These are phyloP conservation scores for Enteromius anoplus DNA, from an alignment of 2,797 vertebrate genomes.

Conservation along the genomic window DNA sequence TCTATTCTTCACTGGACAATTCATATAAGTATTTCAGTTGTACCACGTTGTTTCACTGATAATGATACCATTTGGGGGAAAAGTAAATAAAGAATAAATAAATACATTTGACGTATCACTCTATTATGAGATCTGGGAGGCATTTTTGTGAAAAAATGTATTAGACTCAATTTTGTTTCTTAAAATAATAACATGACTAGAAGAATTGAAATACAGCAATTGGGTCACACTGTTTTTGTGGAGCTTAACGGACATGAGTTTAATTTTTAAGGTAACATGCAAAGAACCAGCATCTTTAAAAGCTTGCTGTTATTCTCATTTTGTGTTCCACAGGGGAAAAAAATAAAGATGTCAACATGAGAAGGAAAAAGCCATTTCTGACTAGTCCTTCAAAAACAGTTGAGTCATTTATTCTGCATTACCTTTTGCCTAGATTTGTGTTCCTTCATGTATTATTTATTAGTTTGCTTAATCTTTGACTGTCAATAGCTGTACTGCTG, in stretches of 20 bases:
- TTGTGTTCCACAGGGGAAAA: not conserved
- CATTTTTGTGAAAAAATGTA: not conserved
- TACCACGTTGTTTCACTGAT: too few species aligned
- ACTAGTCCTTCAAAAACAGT: not conserved
- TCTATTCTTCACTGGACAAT: not conserved
- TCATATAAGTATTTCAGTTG: not conserved
- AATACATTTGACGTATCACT: too few species aligned
- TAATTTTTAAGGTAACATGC: not conserved
- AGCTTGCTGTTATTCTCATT: not conserved
- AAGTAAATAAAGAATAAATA: too few species aligned
- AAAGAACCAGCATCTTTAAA: not conserved
- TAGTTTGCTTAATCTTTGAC: conserved; percentile 44
- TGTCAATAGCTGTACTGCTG: conserved; percentile 17
- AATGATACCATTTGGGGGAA: too few species aligned
- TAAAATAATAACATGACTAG: not conserved
- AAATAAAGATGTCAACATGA: not conserved
- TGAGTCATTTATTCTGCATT: not conserved
- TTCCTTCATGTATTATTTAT: conserved; percentile 6
- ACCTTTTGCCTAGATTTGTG: conserved; percentile 5
- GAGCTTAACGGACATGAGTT: not conserved
- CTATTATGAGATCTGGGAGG: not conserved
- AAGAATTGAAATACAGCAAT: not conserved
- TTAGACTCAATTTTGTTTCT: not conserved
- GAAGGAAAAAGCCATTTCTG: not conserved
- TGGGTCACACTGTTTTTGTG: not conserved